These are phyloP conservation scores for Nannobrachium achirus DNA, from an alignment of 2,113 vertebrate species.

Conservation along the genomic window DNA sequence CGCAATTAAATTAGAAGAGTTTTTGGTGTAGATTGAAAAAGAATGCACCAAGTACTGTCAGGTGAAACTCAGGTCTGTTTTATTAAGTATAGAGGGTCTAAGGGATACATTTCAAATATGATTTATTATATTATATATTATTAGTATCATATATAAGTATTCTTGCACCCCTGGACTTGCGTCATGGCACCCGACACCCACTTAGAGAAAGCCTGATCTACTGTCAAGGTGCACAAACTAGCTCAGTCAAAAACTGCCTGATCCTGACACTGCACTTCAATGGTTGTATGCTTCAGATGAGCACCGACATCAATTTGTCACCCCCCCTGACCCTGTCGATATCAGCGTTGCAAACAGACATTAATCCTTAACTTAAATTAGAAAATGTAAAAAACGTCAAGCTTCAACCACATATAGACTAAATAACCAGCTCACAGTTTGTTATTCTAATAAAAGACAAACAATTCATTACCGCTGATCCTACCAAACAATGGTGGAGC, in stretches of 20 bases:
- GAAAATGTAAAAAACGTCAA: neutral
- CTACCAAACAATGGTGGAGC: constrained; percentile 19
- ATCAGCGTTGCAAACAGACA: neutral
- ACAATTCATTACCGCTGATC: constrained; percentile 30
- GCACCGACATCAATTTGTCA: neutral
- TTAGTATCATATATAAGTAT: no score
- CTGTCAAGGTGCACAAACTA: neutral
- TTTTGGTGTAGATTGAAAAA: no score
- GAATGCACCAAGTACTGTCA: no score
- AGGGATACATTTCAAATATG: no score
- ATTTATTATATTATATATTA: no score
- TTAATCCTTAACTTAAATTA: no score
- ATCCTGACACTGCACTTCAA: neutral
- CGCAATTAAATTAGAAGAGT: no score
- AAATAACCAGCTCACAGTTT: constrained; percentile 1
- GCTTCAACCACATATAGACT: neutral
- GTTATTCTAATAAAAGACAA: neutral
- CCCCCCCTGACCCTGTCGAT: neutral
- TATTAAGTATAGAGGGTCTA: no score
- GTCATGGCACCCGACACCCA: no score
- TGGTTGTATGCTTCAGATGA: neutral
- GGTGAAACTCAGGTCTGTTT: no score
- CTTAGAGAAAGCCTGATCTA: no score
- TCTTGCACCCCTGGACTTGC: no score
- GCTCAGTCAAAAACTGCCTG: neutral